These are phyloP conservation scores for Tetrapedia diversipes DNA, from an alignment of 2,888 invertebrate genomes.

Conservation along the genomic window DNA sequence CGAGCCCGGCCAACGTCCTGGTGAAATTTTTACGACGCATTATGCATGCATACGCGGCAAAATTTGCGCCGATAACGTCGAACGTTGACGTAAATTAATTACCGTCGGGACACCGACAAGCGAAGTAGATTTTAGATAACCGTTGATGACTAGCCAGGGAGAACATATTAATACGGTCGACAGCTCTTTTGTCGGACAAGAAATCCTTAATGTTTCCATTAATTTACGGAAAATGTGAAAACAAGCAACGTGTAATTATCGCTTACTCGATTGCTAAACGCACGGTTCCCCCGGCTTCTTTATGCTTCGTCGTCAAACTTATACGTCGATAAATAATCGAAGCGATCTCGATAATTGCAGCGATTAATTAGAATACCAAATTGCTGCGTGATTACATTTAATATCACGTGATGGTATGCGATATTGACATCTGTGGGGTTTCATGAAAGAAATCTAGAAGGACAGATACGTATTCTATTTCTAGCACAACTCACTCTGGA, in stretches of 20 bases:
- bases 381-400: too few species aligned
- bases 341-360: too few species aligned
- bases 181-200: not conserved
- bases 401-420: too few species aligned
- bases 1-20: not conserved
- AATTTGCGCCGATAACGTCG: not conserved
- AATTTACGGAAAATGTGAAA: conserved; percentile 23
- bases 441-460: too few species aligned
- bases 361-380: too few species aligned
- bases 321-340: too few species aligned
- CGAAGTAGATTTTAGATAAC: conserved; percentile 1
- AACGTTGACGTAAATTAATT: conserved; percentile 17
- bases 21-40: not conserved
- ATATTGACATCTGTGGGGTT: too few species aligned
- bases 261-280: not conserved
- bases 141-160: not conserved
- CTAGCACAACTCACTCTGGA: too few species aligned
- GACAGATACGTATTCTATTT: too few species aligned
- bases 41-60: not conserved
- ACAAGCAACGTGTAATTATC: not conserved
- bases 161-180: not conserved
- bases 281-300: too few species aligned
- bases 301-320: too few species aligned
- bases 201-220: not conserved
- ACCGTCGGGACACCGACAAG: not conserved